Conservation (phyloP, 1,140 invertebrate genomes). For the Procambarus clarkii region DNA sequence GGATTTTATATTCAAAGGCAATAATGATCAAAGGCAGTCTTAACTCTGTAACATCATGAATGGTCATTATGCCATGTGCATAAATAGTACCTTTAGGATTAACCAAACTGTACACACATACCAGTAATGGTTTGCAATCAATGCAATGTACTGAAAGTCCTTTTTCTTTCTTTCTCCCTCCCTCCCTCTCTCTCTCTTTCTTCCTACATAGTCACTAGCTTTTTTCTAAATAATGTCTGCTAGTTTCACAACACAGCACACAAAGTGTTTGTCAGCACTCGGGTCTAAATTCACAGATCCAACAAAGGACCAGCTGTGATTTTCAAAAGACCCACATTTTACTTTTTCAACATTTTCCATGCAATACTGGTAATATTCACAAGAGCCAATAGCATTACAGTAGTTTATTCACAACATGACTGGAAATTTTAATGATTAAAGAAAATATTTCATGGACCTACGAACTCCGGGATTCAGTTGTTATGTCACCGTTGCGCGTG, state of each 20-base stretch:
- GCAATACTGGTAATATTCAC: not conserved
- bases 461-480: constrained; percentile 66
- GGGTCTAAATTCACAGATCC: not conserved
- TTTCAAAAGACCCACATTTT: not conserved
- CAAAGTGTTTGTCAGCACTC: not conserved
- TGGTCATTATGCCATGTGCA: constrained; percentile 22
- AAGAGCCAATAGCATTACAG: not conserved
- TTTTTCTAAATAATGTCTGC: not conserved
- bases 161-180: not conserved
- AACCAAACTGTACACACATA: constrained; percentile 66
- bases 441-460: constrained; percentile 31
- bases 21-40: constrained; percentile 41
- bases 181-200: too few relatives aligned
- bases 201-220: not conserved
- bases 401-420: not conserved
- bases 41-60: constrained; percentile 22
- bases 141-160: constrained; percentile 34
- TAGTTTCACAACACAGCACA: not conserved
- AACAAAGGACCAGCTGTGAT: not conserved
- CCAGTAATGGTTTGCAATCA: constrained; percentile 16
- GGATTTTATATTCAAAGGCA: constrained; percentile 20
- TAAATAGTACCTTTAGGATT: constrained; percentile 65
- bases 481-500: constrained; percentile 66
- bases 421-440: not conserved
- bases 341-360: not conserved